Conservation (phyloP, 37 sponge, comb jelly and placozoan genomes). For the Theonella swinhoei region DNA sequence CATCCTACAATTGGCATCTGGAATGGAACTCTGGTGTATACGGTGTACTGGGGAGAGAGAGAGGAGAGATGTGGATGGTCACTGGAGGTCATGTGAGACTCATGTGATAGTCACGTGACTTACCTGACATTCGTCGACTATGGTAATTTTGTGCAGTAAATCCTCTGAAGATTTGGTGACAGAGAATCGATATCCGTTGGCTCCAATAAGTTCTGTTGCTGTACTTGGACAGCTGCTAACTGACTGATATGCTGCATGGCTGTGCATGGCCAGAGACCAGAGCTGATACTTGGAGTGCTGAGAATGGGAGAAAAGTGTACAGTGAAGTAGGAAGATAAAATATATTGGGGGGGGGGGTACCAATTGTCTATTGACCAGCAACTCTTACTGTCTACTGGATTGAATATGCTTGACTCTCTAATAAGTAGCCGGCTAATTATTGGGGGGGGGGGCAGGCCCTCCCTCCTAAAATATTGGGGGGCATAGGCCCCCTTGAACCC, state of each 20-base stretch:
- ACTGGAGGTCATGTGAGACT: not conserved
- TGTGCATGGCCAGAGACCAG: not conserved
- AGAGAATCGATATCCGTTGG: no score
- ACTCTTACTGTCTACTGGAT: no score
- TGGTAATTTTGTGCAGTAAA: not conserved
- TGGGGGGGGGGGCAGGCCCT: no score
- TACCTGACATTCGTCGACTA: not conserved
- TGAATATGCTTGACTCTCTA: no score
- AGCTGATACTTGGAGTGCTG: not conserved
- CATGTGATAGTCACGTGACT: not conserved
- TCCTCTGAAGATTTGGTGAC: no score
- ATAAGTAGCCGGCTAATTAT: no score
- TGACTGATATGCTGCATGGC: not conserved
- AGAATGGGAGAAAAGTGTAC: not conserved
- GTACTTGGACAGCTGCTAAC: not conserved
- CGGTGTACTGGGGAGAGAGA: slow-evolving; percentile 8
- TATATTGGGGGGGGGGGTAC: no score
- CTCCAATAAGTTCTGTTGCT: not conserved
- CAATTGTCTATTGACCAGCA: no score
- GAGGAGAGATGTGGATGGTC: not conserved
- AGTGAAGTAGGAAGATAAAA: no score
- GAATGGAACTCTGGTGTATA: slow-evolving; percentile 31
- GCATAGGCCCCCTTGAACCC: no score
- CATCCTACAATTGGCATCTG: slow-evolving; percentile 45
- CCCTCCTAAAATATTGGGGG: no score